phyloP scores from a whole-genome alignment of 2,888 invertebrate species.

The Coleophora flavipennella region DNA sequence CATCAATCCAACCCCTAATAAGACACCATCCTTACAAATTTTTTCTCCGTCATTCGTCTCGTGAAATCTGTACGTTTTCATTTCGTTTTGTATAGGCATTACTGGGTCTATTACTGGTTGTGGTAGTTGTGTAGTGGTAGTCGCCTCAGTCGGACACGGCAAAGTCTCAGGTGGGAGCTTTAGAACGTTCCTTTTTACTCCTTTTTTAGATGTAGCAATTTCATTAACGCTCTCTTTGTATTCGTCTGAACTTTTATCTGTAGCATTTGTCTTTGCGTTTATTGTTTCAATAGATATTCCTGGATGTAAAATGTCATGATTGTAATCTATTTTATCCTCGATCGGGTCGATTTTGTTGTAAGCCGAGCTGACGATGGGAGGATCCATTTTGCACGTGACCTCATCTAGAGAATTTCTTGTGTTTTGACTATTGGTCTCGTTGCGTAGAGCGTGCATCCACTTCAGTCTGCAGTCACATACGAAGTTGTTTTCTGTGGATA shows the following conservation, averaged over 20 bases:
- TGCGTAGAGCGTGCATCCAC: conserved; percentile 83
- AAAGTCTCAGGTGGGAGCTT: conserved; percentile 56
- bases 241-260: conserved; percentile 39
- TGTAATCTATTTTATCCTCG: conserved; percentile 45
- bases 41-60: conserved; percentile 38
- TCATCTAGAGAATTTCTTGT: conserved; percentile 79
- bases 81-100: conserved; percentile 62
- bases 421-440: conserved; percentile 81
- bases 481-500: conserved; percentile 83
- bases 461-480: conserved; percentile 86
- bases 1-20: conserved; percentile 38
- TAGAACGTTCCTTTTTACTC: conserved; percentile 48
- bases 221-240: conserved; percentile 33
- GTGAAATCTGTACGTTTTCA: conserved; percentile 60
- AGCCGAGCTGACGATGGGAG: conserved; percentile 58
- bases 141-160: conserved; percentile 50
- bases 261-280: conserved; percentile 44
- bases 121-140: conserved; percentile 48
- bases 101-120: conserved; percentile 50
- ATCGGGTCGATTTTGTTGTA: conserved; percentile 55
- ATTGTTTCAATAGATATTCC: conserved; percentile 48
- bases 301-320: conserved; percentile 47
- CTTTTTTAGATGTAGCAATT: conserved; percentile 34
- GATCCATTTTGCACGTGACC: conserved; percentile 79
- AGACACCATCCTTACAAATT: conserved; percentile 21